Evolutionary conservation across 92 coral and sea anemone species (phyloP), one percentile per base, ranked within the genome.

Genomic region (Umimayanthus kanabou): DNA sequence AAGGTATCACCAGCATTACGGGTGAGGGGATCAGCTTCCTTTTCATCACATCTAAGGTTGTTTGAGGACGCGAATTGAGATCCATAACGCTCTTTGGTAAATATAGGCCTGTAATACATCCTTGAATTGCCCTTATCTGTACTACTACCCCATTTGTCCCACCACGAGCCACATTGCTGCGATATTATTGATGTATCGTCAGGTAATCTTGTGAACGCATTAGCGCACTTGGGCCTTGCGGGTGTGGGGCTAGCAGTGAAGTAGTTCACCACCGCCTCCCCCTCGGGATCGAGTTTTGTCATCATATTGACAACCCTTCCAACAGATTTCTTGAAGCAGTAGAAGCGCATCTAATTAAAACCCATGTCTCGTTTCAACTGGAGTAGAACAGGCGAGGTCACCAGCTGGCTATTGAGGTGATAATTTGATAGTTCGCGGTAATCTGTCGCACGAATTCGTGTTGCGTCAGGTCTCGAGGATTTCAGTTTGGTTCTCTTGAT

Each of bases 361-460:
- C 71, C 71, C 71, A 65, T 65, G 71, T 65, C 71, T 65, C 22
- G 71, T 65, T 28, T 65, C 71, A 65, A 15, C 26, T 65, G 79
- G 4, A 39, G 50, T 37, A 74, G n/a, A 30, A 39, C 47, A 29
- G 43, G 15, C 16, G 45, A 5, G 22, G 6, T 5, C 22, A 73
- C 45, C 4, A 22, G 0, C 0, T 67, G 73, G 26, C 33, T 67
- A 29, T 67, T n/a, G 73, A 67, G 73, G 1, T 67, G 73, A 67
- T 67, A 74, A 39, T 74, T 14, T 9, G 78, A 74, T 20, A 74
- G 23, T 45, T 33, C 47, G 10, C 78, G 78, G 78, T 29, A 74
- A 20, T 74, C 47, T 8, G 20, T 74, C 22, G 50, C 47, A 1
- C 1, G 14, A 5, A 74, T 8, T 5, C 0, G 0, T 29, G 78